Conservation (phyloP, 1,140 invertebrate genomes). For the Caerostris darwini region DNA sequence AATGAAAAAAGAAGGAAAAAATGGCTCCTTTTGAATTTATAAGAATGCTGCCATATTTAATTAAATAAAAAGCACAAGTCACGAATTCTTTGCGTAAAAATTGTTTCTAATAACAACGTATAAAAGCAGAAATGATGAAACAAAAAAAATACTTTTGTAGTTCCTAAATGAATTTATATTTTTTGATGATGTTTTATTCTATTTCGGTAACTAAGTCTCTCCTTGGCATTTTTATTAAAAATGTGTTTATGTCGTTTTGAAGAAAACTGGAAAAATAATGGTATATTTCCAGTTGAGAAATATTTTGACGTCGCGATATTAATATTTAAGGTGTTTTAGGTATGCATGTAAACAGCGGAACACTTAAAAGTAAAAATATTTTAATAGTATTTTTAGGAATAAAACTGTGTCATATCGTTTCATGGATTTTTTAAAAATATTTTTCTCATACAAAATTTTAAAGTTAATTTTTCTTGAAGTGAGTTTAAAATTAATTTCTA, state of each 20-base stretch:
- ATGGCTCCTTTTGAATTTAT: constrained; percentile 43
- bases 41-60: constrained; percentile 63
- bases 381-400: too few species aligned
- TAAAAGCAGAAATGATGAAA: neutral
- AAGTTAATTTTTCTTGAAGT: too few species aligned
- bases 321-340: neutral
- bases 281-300: neutral
- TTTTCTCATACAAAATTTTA: too few species aligned
- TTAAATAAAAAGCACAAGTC: constrained; percentile 56
- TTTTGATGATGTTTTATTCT: constrained; percentile 3
- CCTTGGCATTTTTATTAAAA: constrained; percentile 25
- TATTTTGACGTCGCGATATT: constrained; percentile 8
- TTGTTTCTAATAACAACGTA: constrained; percentile 21
- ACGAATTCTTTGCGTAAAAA: neutral
- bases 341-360: too few species aligned
- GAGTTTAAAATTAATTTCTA: too few species aligned
- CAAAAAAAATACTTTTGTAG: neutral
- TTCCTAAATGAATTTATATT: constrained; percentile 3
- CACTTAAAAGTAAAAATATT: too few species aligned
- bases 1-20: constrained; percentile 14
- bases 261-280: neutral
- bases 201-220: constrained; percentile 3
- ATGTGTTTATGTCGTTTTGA: neutral
- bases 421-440: too few species aligned
- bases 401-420: too few species aligned